Evolutionary conservation across 1,140 invertebrate genomes (phyloP), one percentile per base, ranked within the genome.

Genomic region (Hylaeus volcanicus): DNA sequence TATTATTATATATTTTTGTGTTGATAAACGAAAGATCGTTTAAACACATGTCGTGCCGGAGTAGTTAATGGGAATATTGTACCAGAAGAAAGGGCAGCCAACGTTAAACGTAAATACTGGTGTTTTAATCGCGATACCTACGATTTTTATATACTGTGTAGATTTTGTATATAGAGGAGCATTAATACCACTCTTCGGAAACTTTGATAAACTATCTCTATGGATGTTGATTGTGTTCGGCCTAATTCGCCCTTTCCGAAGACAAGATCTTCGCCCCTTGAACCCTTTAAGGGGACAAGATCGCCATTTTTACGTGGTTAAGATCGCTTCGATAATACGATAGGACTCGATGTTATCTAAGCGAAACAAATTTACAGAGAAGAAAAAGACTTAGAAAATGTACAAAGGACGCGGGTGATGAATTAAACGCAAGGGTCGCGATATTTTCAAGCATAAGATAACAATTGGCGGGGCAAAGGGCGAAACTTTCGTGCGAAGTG

Each of bases 91-190:
- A 26, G 26, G 26, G 26, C 45, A 64, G 58, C 14, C 14, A 72
- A 48, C 1, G 15, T 14, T 4, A 15, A 39, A 26, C 5, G 26
- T 15, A 64, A 26, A 53, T 26, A 39, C 37, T n/a, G 64, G 14
- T 51, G 75, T 83, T 77, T n/a, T 58, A 69, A 71, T 58, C 41
- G 56, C 51, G 64, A 70, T 26, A 58, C 51, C 60, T 78, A 72
- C 69, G 64, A 78, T 74, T 86, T 86, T 86, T 86, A 87, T 81
- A 87, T 15, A 45, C 72, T 74, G 72, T 84, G 77, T 84, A 84
- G n/a, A 66, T 86, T 86, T 86, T 87, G 75, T 86, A 87, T 39
- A 79, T 86, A 87, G 60, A 76, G 43, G 11, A 48, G 12, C 15
- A 61, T 26, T 63, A 55, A 60, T 69, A 48, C 15, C 53, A 69